Percentiles rank a stretch among this genome's conserved stretches.
Evolutionary conservation across 2,888 invertebrate genomes (phyloP).

Genomic region (Lepidochrysops patricia): DNA sequence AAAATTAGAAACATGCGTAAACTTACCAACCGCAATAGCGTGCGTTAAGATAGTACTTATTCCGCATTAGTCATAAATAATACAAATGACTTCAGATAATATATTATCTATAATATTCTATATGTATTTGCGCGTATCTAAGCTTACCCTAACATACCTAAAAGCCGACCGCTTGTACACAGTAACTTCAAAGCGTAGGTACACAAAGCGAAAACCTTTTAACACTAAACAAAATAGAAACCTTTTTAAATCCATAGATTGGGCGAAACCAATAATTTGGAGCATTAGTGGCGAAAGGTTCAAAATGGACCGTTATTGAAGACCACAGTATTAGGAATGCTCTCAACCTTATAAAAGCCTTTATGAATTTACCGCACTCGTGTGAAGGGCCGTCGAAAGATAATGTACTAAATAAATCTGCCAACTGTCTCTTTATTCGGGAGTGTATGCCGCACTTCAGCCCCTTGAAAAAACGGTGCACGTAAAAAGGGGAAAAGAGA

Average conservation of each 20-base stretch:
- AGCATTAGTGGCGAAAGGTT: neutral
- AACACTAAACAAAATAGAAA: neutral
- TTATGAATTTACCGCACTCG: conserved; percentile 4
- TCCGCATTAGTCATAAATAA: too few species aligned
- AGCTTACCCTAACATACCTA: too few species aligned
- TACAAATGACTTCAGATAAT: too few species aligned
- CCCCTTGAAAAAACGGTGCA: conserved; percentile 33
- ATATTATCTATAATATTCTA: too few species aligned
- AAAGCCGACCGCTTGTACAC: neutral
- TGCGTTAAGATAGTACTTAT: too few species aligned
- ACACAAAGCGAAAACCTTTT: neutral
- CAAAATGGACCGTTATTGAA: conserved; percentile 8
- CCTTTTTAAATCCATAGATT: neutral
- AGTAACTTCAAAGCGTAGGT: neutral
- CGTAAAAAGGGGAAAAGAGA: conserved; percentile 17
- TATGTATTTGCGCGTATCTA: too few species aligned
- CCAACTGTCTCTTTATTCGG: conserved; percentile 42
- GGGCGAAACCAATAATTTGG: neutral
- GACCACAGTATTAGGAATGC: neutral
- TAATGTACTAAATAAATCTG: conserved; percentile 55
- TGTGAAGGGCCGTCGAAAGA: conserved; percentile 52
- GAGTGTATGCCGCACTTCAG: conserved; percentile 46
- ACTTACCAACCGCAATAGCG: too few species aligned
- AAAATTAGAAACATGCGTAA: too few species aligned
- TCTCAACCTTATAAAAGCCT: conserved; percentile 12